A percentile compares a stretch with the other conserved stretches of the same genome.
phyloP scores from a whole-genome alignment of 2,888 invertebrate species.

The Polymixis lichenea region DNA sequence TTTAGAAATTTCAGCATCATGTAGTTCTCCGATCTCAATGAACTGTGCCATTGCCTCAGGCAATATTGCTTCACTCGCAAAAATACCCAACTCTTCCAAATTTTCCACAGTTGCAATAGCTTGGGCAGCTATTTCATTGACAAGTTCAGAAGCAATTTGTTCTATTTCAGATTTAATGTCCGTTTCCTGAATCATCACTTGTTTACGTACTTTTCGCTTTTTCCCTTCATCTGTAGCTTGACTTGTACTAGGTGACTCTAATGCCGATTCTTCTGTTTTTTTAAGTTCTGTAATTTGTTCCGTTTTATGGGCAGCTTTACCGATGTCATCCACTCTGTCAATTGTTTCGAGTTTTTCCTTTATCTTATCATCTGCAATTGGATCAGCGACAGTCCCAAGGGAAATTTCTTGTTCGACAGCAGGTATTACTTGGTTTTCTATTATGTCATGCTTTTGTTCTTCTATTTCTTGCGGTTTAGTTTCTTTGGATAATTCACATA shows the following conservation, averaged over 20 bases:
- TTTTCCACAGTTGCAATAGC: slow-evolving; percentile 46
- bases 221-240: background rate
- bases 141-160: slow-evolving; percentile 50
- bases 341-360: background rate
- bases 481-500: slow-evolving; percentile 23
- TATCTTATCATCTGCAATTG: background rate
- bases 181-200: slow-evolving; percentile 46
- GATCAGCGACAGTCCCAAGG: background rate
- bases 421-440: background rate
- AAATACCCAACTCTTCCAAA: slow-evolving; percentile 14
- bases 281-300: background rate
- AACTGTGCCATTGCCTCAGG: slow-evolving; percentile 1
- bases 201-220: slow-evolving; percentile 27
- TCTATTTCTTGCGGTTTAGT: background rate
- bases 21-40: background rate
- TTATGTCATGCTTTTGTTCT: background rate
- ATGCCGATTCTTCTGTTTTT: background rate
- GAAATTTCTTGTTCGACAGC: background rate
- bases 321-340: background rate
- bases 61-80: background rate
- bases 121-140: slow-evolving; percentile 49
- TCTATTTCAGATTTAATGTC: slow-evolving; percentile 42
- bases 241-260: slow-evolving; percentile 7
- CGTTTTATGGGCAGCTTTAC: background rate
- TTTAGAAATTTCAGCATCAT: background rate